Evolutionary conservation across 2,888 invertebrate species (phyloP).

Genomic region (Epsilonema sp.): DNA sequence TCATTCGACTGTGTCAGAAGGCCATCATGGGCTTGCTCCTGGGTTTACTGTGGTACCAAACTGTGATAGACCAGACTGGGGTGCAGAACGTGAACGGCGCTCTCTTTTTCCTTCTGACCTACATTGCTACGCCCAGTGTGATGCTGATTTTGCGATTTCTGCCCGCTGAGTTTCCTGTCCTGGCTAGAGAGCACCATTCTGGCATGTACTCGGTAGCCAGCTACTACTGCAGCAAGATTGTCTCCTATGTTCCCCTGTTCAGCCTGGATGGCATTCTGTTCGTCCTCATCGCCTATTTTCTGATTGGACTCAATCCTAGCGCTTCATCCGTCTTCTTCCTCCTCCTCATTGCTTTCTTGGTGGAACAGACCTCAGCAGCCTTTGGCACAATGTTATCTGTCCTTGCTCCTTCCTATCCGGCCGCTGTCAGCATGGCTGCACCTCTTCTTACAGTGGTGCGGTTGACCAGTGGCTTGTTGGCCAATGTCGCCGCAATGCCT

Average conservation of each 20-base stretch:
- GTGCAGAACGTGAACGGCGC: constrained; percentile 86
- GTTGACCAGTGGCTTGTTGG: constrained; percentile 22
- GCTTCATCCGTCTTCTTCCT: background rate
- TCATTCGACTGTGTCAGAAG: constrained; percentile 24
- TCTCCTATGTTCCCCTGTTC: constrained; percentile 46
- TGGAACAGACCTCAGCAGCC: background rate
- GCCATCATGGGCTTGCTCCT: constrained; percentile 40
- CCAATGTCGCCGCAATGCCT: constrained; percentile 24
- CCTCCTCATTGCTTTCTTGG: background rate
- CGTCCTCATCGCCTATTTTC: constrained; percentile 60
- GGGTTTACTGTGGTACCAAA: constrained; percentile 66
- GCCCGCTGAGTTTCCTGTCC: constrained; percentile 67
- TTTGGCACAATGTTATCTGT: background rate
- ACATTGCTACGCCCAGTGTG: background rate
- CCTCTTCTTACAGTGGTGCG: constrained; percentile 21
- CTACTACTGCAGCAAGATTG: constrained; percentile 20
- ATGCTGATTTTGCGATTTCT: constrained; percentile 45
- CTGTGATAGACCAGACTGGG: constrained; percentile 57
- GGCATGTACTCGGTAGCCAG: constrained; percentile 55
- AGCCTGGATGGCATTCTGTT: constrained; percentile 61
- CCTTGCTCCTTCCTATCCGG: background rate
- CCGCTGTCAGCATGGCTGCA: constrained; percentile 13
- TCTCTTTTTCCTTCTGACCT: constrained; percentile 44
- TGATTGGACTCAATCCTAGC: constrained; percentile 44
- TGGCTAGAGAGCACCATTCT: constrained; percentile 66